These are phyloP conservation scores for Chaunax sp. DNA, from an alignment of 2,797 vertebrate genomes.

Conservation along the genomic window DNA sequence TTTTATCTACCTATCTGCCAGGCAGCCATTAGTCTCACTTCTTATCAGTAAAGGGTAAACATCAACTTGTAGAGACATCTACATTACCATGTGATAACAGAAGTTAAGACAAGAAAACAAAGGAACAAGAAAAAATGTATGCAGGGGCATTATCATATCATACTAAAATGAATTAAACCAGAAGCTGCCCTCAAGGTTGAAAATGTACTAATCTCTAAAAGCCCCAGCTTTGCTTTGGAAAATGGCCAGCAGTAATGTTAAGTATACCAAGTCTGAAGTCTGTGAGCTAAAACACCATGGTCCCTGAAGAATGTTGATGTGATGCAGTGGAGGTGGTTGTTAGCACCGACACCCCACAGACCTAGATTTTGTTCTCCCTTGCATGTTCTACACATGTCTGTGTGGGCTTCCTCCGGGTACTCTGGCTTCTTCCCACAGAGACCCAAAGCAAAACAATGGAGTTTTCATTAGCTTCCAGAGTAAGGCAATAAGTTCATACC, in stretches of 20 bases:
- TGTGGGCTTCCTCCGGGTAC: not conserved
- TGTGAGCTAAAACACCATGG: slow-evolving; percentile 5
- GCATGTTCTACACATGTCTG: not conserved
- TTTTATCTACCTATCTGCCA: slow-evolving; percentile 16
- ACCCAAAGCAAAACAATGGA: slow-evolving; percentile 38
- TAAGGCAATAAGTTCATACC: slow-evolving; percentile 31
- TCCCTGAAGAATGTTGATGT: slow-evolving; percentile 29
- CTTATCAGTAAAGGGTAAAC: slow-evolving; percentile 18
- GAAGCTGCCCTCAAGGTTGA: slow-evolving; percentile 37
- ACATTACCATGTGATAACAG: slow-evolving; percentile 5
- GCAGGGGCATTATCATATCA: slow-evolving; percentile 42
- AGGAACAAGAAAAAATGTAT: not conserved
- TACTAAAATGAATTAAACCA: slow-evolving; percentile 43
- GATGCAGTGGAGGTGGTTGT: slow-evolving; percentile 15
- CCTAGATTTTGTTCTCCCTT: too few relatives aligned
- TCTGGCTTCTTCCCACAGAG: not conserved
- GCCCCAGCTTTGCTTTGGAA: slow-evolving; percentile 42
- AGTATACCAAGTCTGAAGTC: slow-evolving; percentile 37
- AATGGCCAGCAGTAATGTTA: slow-evolving; percentile 35
- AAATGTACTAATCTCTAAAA: slow-evolving; percentile 57
- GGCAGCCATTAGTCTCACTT: slow-evolving; percentile 10
- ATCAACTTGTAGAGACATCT: slow-evolving; percentile 11
- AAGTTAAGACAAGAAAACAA: slow-evolving; percentile 6
- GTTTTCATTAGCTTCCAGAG: slow-evolving; percentile 37
- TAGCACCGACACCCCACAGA: too few relatives aligned